These are phyloP conservation scores for Hydrolagus colliei DNA, from an alignment of 2,797 vertebrate genomes.

Conservation along the genomic window DNA sequence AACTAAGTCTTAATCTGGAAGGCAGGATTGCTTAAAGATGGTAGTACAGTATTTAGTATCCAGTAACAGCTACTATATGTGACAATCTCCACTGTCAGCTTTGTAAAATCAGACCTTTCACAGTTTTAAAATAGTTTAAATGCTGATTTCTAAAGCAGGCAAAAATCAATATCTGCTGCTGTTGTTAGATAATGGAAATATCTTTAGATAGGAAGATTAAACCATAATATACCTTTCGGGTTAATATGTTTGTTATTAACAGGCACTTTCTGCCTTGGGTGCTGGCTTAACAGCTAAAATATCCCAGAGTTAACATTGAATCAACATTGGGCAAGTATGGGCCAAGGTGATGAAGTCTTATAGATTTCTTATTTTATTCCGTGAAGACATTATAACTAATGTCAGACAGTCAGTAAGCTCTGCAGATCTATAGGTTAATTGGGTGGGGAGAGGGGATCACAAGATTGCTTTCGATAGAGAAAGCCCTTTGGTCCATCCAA, in stretches of 20 bases:
- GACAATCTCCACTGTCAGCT: neutral
- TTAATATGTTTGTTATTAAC: constrained; percentile 39
- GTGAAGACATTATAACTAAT: constrained; percentile 7
- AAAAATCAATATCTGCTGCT: constrained; percentile 41
- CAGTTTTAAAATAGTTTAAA: neutral
- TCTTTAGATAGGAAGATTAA: constrained; percentile 35
- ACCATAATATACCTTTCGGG: constrained; percentile 34
- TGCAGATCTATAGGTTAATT: constrained; percentile 19
- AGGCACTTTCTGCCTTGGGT: constrained; percentile 32
- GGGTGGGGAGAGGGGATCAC: neutral
- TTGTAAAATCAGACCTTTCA: neutral
- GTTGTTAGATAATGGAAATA: constrained; percentile 36
- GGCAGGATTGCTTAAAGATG: neutral
- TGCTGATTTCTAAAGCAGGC: neutral
- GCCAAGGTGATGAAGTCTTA: constrained; percentile 26
- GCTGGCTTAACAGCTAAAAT: constrained; percentile 19
- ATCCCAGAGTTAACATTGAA: neutral
- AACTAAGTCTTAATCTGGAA: too few relatives aligned
- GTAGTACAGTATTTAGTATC: neutral
- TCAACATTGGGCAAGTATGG: constrained; percentile 36
- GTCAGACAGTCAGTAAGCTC: neutral
- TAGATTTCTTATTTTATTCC: neutral
- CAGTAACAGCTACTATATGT: neutral
- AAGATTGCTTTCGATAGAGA: too few relatives aligned
- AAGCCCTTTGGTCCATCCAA: too few relatives aligned